These are phyloP conservation scores for Sisor rabdophorus DNA, from an alignment of 2,113 vertebrate genomes.

Conservation along the genomic window DNA sequence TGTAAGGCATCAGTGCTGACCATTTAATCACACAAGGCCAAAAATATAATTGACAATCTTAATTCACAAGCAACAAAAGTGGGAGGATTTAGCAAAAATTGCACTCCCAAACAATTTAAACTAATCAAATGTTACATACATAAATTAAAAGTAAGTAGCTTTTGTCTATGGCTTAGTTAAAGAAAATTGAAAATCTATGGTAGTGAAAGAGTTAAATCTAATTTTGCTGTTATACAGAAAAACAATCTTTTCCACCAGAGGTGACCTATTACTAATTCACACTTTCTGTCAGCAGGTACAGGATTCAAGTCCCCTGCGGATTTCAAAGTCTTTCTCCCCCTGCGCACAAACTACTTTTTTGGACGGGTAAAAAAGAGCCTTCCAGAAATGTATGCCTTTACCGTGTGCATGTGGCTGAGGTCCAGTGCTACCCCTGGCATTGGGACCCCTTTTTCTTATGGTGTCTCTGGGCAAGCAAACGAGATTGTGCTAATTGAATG, in stretches of 20 bases:
- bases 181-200: background rate
- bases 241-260: constrained; percentile 6
- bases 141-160: too few species aligned
- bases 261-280: constrained; percentile 34
- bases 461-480: constrained; percentile 91
- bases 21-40: too few species aligned
- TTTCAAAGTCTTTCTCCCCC: constrained; percentile 83
- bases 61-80: too few species aligned
- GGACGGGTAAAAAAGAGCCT: constrained; percentile 93
- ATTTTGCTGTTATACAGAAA: constrained; percentile 22
- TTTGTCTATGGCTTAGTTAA: too few species aligned
- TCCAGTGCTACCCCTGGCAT: constrained; percentile 88
- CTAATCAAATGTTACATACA: too few species aligned
- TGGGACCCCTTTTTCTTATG: constrained; percentile 94
- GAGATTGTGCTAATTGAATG: constrained; percentile 98
- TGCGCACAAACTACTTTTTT: constrained; percentile 88
- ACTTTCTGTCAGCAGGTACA: constrained; percentile 61
- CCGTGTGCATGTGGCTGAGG: constrained; percentile 94
- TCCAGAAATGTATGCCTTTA: constrained; percentile 94
- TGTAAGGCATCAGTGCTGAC: too few species aligned
- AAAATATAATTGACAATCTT: too few species aligned
- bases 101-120: too few species aligned
- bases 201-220: background rate
- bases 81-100: too few species aligned
- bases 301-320: constrained; percentile 90